Base-by-base conservation (phyloP, 2,888 invertebrate genomes). In the Nomada ferruginata region DNA sequence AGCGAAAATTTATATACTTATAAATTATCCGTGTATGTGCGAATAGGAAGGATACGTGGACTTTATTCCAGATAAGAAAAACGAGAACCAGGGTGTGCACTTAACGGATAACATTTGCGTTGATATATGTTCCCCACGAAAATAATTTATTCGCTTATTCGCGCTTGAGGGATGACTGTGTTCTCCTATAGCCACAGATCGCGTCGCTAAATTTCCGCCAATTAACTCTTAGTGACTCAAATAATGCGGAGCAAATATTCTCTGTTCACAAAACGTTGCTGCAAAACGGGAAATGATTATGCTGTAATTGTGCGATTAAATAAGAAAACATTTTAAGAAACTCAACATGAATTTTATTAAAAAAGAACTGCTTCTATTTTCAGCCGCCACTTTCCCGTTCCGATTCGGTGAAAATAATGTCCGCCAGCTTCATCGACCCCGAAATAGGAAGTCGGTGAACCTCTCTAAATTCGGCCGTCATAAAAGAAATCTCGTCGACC, bases 21-120 rank as follows among this genome's bases (percentile, higher is more conserved):
- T 82, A 81, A 87, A 86, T 86, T 82, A 85, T 79, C 60, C 59
- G 60, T 61, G 64, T 77, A 84, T 53, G 29, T 53, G 69, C 59
- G 57, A 77, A 73, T 72, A 66, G 73, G 71, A 85, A 60, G 68
- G 75, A 82, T 76, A 77, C 82, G 72, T 63, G n/a, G 68, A 55
- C 53, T 76, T 86, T 75, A 72, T 82, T n/a, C 70, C 70, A 75
- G 76, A 69, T 76, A 85, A 85, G 75, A 76, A 70, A 60, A 64
- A 72, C 53, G 70, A 61, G 73, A 76, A 89, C 87, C 89, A 65
- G 83, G 72, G 81, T 87, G 83, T 87, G 87, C 89, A 88, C 89
- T 87, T 89, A 89, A 85, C 76, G 80, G 77, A 66, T 82, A 85
- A 79, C 80, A 83, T 75, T 75, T 53, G 52, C 52, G 75, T 76